Base-by-base conservation (phyloP, 2,888 invertebrate species). In the Crioceris asparagi region DNA sequence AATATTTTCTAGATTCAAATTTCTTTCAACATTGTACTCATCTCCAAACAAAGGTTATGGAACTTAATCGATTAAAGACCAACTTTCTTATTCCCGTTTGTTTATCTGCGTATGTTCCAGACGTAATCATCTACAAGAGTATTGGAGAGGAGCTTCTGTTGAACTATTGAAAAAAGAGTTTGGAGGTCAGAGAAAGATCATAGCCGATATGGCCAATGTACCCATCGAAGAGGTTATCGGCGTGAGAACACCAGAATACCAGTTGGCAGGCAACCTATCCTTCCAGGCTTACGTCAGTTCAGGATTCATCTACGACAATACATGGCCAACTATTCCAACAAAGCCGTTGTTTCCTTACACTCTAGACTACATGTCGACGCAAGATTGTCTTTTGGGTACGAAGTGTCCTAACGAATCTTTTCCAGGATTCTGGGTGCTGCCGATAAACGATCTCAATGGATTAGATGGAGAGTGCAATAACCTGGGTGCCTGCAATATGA, bases 341-440 rank as follows among this genome's bases (percentile, higher is more conserved):
- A 68, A 69, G 17, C 71, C 69, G 12, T 55, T 76, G 1, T 82
- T 76, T 73, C 83, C 83, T 0, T 83, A 81, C 57, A 80, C 79
- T 1, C 55, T 80, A 36, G 74, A 83, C 51, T 76, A 71, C 46
- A 54, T 56, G 1, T 68, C 71, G 1, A 66, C 45, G 11, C 74
- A 77, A 54, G 71, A 73, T 39, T 79, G 79, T 39, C 36, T 43
- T 18, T 50, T 60, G 5, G 64, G 72, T 10, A 65, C 62, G 1
- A 67, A 68, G 0, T 80, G 79, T 52, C 78, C 79, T 1, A 62
- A 58, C 2, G 68, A 71, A 1, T 62, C 72, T 0, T 66, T 71
- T 49, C 70, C 74, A 7, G 75, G 75, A 0, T 57, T 72, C 26
- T 83, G 81, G 82, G 72, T 77, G 1, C 52, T 74, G 1, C 83